Percentiles rank a stretch among this genome's conserved stretches.
These are phyloP conservation scores for Danio kyathit DNA, from an alignment of 2,797 vertebrate species.

Conservation along the genomic window DNA sequence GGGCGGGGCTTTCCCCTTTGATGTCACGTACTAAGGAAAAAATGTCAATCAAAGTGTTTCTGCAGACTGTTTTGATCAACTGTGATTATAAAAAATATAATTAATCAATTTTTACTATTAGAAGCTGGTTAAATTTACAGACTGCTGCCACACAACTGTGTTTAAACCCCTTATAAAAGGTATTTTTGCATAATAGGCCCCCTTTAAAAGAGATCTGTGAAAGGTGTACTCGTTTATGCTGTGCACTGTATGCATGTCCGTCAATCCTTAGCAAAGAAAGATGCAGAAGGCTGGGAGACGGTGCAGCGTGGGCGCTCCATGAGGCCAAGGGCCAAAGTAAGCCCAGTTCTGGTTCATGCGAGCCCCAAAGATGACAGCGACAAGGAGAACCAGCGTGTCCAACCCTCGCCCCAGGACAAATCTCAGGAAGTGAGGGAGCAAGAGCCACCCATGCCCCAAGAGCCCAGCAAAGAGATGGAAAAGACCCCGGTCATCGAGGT, in stretches of 20 bases:
- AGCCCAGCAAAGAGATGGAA: constrained; percentile 62
- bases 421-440: constrained; percentile 61
- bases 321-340: constrained; percentile 87
- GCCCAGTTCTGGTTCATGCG: constrained; percentile 71
- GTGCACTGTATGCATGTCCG: background rate
- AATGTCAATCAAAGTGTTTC: too few species aligned
- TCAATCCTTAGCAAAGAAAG: constrained; percentile 83
- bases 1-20: too few species aligned
- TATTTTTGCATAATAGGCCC: too few species aligned
- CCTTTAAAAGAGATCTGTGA: too few species aligned
- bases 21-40: too few species aligned
- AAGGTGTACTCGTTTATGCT: too few species aligned
- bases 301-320: constrained; percentile 96
- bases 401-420: constrained; percentile 62
- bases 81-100: too few species aligned
- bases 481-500: constrained; percentile 77
- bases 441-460: constrained; percentile 61
- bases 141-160: too few species aligned
- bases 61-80: too few species aligned
- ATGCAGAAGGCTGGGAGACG: constrained; percentile 96
- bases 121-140: too few species aligned
- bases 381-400: constrained; percentile 80
- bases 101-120: too few species aligned
- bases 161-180: too few species aligned
- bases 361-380: constrained; percentile 81